Percentiles rank a stretch among this genome's conserved stretches.
Evolutionary conservation across 1,140 invertebrate genomes (phyloP).

Genomic region (Drosophila nikananu): DNA sequence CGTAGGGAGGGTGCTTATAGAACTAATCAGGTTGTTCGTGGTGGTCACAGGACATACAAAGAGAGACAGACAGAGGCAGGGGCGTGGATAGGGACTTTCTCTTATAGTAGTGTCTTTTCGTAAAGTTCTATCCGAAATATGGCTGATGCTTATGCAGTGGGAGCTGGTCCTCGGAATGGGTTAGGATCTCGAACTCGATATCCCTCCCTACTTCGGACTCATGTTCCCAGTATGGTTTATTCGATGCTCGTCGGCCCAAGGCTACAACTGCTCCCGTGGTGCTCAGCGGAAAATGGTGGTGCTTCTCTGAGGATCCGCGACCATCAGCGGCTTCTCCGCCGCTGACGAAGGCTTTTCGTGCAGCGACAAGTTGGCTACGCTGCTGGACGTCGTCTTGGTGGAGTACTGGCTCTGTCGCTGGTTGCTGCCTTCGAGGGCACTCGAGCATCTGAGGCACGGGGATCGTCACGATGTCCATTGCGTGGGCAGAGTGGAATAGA

Average conservation of each 20-base stretch:
- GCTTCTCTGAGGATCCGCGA: constrained; percentile 50
- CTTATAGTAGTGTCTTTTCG: constrained; percentile 55
- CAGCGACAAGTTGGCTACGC: constrained; percentile 76
- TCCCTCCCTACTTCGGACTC: not conserved
- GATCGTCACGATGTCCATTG: constrained; percentile 45
- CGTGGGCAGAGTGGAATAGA: constrained; percentile 45
- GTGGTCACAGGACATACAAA: constrained; percentile 30
- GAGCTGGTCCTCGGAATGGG: not conserved
- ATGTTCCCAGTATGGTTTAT: constrained; percentile 46
- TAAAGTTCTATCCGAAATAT: constrained; percentile 53
- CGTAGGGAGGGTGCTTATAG: constrained; percentile 28
- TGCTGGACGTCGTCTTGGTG: constrained; percentile 81
- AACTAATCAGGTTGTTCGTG: constrained; percentile 51
- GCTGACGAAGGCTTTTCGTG: constrained; percentile 58
- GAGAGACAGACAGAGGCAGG: no score
- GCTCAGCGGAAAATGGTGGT: constrained; percentile 61
- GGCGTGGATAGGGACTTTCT: constrained; percentile 22
- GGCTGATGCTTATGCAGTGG: constrained; percentile 7
- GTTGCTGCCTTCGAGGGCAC: constrained; percentile 69
- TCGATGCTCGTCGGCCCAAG: constrained; percentile 60
- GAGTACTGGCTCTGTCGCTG: constrained; percentile 83
- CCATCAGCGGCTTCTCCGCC: constrained; percentile 71
- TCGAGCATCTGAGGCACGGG: constrained; percentile 64
- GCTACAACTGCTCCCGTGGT: constrained; percentile 5
- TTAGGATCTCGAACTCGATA: not conserved